phyloP scores from a whole-genome alignment of 37 sponge, comb jelly and placozoan genomes.

The Diacarnus erythraeanus region DNA sequence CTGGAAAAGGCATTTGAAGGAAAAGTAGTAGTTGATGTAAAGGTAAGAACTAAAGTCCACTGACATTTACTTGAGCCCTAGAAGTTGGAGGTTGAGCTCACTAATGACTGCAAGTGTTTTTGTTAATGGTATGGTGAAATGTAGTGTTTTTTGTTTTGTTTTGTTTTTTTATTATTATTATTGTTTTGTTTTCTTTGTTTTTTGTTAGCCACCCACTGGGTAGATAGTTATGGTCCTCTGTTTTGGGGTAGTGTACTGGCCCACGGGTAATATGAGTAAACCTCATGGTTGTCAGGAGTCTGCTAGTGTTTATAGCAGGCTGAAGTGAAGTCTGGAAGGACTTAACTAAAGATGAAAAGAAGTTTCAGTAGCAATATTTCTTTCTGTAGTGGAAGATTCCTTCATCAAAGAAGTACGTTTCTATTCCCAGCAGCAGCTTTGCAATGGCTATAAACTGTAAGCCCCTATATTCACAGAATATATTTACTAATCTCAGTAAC shows the following conservation, averaged over 20 bases:
- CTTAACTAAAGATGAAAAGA: too few relatives aligned
- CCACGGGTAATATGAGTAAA: not conserved
- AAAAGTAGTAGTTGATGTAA: not conserved
- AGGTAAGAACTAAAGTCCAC: constrained; percentile 25
- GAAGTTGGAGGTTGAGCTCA: too few relatives aligned
- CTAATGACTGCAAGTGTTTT: not conserved
- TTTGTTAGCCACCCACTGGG: not conserved
- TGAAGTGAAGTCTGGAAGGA: too few relatives aligned
- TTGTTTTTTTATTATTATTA: not conserved
- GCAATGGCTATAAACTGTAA: constrained; percentile 61
- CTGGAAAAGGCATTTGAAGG: constrained; percentile 51
- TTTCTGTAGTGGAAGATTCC: constrained; percentile 56
- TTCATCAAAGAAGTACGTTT: not conserved
- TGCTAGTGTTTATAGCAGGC: too few relatives aligned
- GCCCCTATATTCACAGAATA: too few relatives aligned
- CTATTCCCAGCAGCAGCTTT: constrained; percentile 15
- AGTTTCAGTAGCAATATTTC: not conserved
- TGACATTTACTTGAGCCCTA: too few relatives aligned
- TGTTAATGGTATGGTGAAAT: not conserved
- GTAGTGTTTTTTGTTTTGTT: not conserved
- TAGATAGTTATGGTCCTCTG: not conserved
- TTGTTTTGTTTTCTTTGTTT: not conserved
- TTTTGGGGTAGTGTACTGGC: not conserved
- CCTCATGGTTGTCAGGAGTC: too few relatives aligned
- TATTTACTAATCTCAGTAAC: too few relatives aligned